These are phyloP conservation scores for Drosophila carrolli DNA, from an alignment of 1,140 invertebrate species.

Conservation along the genomic window DNA sequence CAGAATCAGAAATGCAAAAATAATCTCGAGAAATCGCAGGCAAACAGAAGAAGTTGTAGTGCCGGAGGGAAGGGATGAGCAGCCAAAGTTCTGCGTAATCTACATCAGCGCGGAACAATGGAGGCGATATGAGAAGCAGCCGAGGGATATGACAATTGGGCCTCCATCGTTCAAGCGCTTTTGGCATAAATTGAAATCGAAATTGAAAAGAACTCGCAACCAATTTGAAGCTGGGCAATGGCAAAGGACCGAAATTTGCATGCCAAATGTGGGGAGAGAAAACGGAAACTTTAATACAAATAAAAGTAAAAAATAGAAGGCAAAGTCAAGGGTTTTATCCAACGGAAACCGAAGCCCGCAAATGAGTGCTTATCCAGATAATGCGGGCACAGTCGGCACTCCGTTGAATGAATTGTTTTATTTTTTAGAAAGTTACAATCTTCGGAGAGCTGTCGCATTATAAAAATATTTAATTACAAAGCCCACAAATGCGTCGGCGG, in stretches of 20 bases:
- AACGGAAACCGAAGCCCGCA: conserved; percentile 49
- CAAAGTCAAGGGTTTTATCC: conserved; percentile 52
- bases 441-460: conserved; percentile 13
- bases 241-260: conserved; percentile 49
- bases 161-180: conserved; percentile 28
- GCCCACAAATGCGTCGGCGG: conserved; percentile 16
- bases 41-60: conserved; percentile 38
- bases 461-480: conserved; percentile 70
- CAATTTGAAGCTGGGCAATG: conserved; percentile 27
- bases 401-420: conserved; percentile 18
- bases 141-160: conserved; percentile 23
- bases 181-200: conserved; percentile 75
- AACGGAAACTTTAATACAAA: conserved; percentile 32
- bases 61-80: conserved; percentile 54
- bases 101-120: conserved; percentile 58
- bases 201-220: conserved; percentile 29
- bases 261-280: conserved; percentile 25
- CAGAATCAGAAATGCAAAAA: conserved; percentile 77
- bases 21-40: conserved; percentile 64
- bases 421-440: conserved; percentile 32
- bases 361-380: conserved; percentile 16
- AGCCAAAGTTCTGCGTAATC: conserved; percentile 70
- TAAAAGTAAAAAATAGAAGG: conserved; percentile 8
- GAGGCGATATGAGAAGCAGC: conserved; percentile 25
- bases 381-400: background rate